Conservation (phyloP, 2,888 invertebrate species). For the Eupithecia centaureata region DNA sequence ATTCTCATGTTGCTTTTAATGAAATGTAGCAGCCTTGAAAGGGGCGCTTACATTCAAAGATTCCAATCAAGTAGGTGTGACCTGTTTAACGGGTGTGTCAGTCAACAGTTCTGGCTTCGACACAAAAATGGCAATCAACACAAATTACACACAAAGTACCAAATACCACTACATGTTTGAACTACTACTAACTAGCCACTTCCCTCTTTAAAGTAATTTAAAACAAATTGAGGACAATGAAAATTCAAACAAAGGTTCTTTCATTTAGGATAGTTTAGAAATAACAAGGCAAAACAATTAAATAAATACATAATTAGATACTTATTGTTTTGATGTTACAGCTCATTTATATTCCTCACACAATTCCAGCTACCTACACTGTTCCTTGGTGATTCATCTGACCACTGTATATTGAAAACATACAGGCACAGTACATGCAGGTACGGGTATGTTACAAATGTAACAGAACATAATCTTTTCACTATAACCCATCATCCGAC, state of each 20-base stretch:
- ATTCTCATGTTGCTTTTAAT: constrained; percentile 33
- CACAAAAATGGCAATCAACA: constrained; percentile 47
- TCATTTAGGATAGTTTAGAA: background rate
- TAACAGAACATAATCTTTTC: constrained; percentile 8
- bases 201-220: constrained; percentile 5
- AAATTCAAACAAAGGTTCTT: background rate
- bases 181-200: constrained; percentile 18
- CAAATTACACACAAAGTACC: constrained; percentile 44
- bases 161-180: constrained; percentile 20
- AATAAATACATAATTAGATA: background rate
- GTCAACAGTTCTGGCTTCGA: constrained; percentile 45
- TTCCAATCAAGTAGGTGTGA: constrained; percentile 49
- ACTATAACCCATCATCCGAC: background rate
- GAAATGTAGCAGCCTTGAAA: constrained; percentile 45
- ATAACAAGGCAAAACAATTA: constrained; percentile 9
- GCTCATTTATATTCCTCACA: constrained; percentile 32
- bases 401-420: constrained; percentile 15
- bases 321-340: constrained; percentile 10
- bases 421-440: too few relatives aligned
- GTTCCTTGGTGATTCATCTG: constrained; percentile 26
- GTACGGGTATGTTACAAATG: constrained; percentile 6
- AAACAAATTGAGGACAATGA: background rate
- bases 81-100: constrained; percentile 40
- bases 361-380: constrained; percentile 2
- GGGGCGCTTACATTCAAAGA: constrained; percentile 48